phyloP scores from a whole-genome alignment of 2,888 invertebrate species.

The Serripes groenlandicus region DNA sequence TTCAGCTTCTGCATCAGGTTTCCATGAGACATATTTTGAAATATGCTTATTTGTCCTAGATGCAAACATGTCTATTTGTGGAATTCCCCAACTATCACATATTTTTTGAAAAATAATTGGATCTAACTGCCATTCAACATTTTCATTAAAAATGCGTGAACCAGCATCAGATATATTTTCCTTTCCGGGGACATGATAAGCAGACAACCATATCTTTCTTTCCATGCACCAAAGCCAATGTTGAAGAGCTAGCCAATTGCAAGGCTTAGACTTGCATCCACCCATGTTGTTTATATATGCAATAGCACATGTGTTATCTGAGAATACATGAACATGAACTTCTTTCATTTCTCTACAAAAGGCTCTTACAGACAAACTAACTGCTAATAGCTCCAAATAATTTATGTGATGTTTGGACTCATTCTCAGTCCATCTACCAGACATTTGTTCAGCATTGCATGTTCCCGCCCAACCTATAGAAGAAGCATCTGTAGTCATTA shows the following conservation, averaged over 20 bases:
- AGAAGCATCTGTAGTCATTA: background rate
- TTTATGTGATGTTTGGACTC: constrained; percentile 28
- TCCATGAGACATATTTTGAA: constrained; percentile 40
- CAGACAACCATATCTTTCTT: constrained; percentile 41
- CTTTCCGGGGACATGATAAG: constrained; percentile 26
- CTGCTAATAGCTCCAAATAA: constrained; percentile 32
- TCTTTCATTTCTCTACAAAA: background rate
- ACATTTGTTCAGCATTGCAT: constrained; percentile 9
- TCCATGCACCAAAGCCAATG: constrained; percentile 40
- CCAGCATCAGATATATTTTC: constrained; percentile 30
- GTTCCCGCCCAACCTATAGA: constrained; percentile 30
- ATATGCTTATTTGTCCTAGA: constrained; percentile 41
- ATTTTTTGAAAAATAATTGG: constrained; percentile 17
- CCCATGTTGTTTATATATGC: constrained; percentile 47
- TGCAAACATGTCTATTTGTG: constrained; percentile 52
- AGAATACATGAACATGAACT: constrained; percentile 30
- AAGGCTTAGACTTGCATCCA: constrained; percentile 25
- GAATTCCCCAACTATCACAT: constrained; percentile 22
- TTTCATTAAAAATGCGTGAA: constrained; percentile 39
- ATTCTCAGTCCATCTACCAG: constrained; percentile 3
- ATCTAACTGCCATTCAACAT: constrained; percentile 41
- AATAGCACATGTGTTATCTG: constrained; percentile 35
- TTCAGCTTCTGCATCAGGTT: constrained; percentile 32
- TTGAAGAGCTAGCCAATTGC: constrained; percentile 17
- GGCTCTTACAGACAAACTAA: constrained; percentile 12